Percentiles rank a stretch among this genome's conserved stretches.
Conservation (phyloP, 1,140 invertebrate genomes). For the Caenorhabditis latens region DNA sequence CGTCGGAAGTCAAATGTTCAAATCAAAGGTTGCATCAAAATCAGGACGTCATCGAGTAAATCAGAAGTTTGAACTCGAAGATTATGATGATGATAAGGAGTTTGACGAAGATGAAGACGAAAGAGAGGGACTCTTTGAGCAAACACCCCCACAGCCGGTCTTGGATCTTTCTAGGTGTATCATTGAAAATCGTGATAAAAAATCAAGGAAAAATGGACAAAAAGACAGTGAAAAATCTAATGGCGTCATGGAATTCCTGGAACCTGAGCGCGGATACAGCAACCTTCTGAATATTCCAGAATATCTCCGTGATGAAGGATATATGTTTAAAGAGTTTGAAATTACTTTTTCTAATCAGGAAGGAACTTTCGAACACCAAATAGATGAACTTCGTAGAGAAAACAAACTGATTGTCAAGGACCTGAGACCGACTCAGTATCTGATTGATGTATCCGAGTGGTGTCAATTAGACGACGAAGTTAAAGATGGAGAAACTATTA, state of each 20-base stretch:
- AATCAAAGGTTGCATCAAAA: slow-evolving; percentile 14
- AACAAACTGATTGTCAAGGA: background rate
- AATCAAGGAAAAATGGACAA: background rate
- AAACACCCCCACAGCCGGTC: background rate
- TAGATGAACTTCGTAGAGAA: background rate
- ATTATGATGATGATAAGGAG: background rate
- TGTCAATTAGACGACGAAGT: background rate
- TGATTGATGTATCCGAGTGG: slow-evolving; percentile 20
- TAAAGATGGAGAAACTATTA: slow-evolving; percentile 15
- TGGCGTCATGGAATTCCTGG: background rate
- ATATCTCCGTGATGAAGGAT: slow-evolving; percentile 4
- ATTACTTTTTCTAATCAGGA: background rate
- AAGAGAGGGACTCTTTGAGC: background rate
- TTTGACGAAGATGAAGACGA: slow-evolving; percentile 12
- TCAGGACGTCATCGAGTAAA: background rate
- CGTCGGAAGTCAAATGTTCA: background rate
- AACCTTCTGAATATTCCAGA: slow-evolving; percentile 7
- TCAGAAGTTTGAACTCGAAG: background rate
- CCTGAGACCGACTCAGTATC: background rate
- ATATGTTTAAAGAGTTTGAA: background rate
- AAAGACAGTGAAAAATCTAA: background rate
- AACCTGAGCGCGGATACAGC: background rate
- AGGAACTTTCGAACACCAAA: background rate
- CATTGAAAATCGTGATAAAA: background rate
- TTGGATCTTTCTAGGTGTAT: background rate